phyloP scores from a whole-genome alignment of 2,888 invertebrate species.

The Tachina grossa region DNA sequence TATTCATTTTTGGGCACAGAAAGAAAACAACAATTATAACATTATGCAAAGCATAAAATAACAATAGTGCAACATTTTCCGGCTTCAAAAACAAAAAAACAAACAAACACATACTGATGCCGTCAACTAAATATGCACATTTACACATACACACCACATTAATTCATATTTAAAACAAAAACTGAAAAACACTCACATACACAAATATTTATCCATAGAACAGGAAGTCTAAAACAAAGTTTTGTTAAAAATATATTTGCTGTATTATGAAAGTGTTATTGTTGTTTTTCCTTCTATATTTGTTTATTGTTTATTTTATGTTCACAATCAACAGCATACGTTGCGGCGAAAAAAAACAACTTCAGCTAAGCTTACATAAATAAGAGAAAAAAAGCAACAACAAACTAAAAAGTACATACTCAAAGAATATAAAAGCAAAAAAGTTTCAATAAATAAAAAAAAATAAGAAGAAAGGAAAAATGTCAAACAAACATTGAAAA shows the following conservation, averaged over 20 bases:
- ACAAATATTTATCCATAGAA: not conserved
- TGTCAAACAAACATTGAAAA: conserved; percentile 25
- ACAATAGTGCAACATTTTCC: conserved; percentile 30
- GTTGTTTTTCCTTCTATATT: conserved; percentile 19
- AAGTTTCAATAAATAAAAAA: not conserved
- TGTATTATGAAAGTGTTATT: conserved; percentile 30
- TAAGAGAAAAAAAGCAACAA: conserved; percentile 27
- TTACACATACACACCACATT: not conserved
- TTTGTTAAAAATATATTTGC: conserved; percentile 34
- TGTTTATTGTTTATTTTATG: conserved; percentile 38
- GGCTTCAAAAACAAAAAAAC: conserved; percentile 4
- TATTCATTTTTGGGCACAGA: conserved; percentile 32
- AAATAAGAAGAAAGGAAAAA: not conserved
- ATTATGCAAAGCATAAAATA: conserved; percentile 28
- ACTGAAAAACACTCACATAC: not conserved
- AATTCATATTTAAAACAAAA: not conserved
- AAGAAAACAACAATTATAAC: conserved; percentile 41
- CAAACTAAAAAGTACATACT: conserved; percentile 1
- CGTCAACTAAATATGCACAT: not conserved
- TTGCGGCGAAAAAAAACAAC: not conserved
- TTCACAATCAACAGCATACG: conserved; percentile 33
- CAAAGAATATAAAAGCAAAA: conserved; percentile 13
- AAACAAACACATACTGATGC: not conserved
- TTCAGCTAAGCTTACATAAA: conserved; percentile 43
- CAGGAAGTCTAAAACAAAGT: conserved; percentile 37